Evolutionary conservation across 2,888 invertebrate species (phyloP), one percentile per base, ranked within the genome.

Genomic region (Drosophila nigricruria): DNA sequence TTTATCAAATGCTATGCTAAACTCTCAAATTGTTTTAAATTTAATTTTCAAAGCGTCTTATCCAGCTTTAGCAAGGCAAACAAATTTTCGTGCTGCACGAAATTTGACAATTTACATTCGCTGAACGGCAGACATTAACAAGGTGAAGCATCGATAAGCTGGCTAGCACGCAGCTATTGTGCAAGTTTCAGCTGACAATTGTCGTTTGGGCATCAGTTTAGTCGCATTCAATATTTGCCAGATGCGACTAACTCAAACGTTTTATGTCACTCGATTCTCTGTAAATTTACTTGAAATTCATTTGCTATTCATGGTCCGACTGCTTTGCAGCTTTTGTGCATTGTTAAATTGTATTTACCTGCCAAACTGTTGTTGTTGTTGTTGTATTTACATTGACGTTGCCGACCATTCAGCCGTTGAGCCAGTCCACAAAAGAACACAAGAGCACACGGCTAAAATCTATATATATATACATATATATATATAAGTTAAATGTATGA

Each of bases 311-410:
- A 45, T 34, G 49, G 40, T 27, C 27, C 45, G 61, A 61, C 27
- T 71, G 67, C 73, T 73, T 71, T 70, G 38, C 62, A 71, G 70
- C 73, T 86, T 72, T 80, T 88, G 88, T 81, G 82, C 67, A 75
- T 75, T 87, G 84, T 67, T 77, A 47, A 81, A 89, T 68, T 66
- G 43, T 68, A 70, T 80, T 89, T 77, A 65, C 68, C 57, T 50
- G 49, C 32, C 65, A 30, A 20, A 20, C 47, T 25, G 5, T 12
- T 34, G 64, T 54, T 58, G 65, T 69, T 74, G 38, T 47, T 57
- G 14, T 79, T 45, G 27, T 59, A 38, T 67, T 49, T 49, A 47
- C 63, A 67, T 58, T 66, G 42, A 20, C 34, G n/a, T 61, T 73
- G 38, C 34, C 49, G 38, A 42, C 42, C 12, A 58, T 45, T 60